phyloP scores from a whole-genome alignment of 2,113 vertebrate species.

The Corapipo altera region DNA sequence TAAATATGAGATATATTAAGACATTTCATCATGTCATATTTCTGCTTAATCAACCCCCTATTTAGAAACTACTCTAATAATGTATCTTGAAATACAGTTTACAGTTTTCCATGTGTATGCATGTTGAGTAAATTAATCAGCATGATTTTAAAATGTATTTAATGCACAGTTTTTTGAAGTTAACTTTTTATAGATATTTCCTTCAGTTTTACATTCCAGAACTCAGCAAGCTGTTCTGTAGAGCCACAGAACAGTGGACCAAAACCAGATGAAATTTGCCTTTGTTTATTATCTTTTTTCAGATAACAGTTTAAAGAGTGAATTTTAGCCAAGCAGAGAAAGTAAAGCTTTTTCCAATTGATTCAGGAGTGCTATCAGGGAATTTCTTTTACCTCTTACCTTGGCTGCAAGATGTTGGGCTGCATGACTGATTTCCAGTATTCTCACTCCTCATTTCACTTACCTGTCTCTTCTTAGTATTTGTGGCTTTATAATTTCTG shows the following conservation, averaged over 20 bases:
- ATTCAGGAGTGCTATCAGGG: background rate
- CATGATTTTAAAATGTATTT: background rate
- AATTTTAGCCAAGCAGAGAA: background rate
- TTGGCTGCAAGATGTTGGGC: background rate
- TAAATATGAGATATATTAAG: constrained; percentile 39
- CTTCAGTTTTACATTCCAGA: background rate
- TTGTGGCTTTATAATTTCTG: background rate
- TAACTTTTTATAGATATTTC: background rate
- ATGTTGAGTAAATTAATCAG: background rate
- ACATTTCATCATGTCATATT: constrained; percentile 35
- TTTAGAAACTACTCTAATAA: background rate
- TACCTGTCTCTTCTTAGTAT: background rate
- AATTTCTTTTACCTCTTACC: background rate
- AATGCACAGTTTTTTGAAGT: background rate
- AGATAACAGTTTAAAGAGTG: background rate
- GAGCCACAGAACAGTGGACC: background rate
- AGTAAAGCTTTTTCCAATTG: background rate
- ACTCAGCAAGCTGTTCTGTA: background rate
- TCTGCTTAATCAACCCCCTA: background rate
- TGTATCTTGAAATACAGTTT: background rate
- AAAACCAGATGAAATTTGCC: background rate
- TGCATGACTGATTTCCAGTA: background rate
- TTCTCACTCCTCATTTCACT: background rate
- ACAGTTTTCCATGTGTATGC: background rate
- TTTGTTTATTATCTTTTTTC: background rate